Conservation (phyloP, 2,113 vertebrate species). For the Anser cygnoides region DNA sequence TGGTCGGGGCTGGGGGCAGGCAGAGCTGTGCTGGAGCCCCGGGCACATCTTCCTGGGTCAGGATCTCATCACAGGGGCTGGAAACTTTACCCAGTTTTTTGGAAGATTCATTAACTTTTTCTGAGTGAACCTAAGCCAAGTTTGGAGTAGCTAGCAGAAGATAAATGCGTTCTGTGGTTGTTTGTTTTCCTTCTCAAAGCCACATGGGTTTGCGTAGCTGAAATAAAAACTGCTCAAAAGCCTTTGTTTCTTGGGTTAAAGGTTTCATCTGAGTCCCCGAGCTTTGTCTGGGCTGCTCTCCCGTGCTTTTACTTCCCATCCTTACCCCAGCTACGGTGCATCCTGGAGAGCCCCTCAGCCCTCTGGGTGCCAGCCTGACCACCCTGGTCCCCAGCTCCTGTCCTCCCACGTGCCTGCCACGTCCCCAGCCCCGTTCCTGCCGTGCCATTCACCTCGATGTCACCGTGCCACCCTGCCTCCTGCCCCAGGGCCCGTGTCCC, state of each 20-base stretch:
- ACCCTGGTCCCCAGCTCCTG: too few species aligned
- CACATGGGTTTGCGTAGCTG: not conserved
- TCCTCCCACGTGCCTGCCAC: accelerated
- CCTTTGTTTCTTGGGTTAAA: not conserved
- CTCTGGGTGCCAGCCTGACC: too few species aligned
- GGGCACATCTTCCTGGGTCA: not conserved
- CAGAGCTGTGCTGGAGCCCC: not conserved
- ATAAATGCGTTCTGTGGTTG: not conserved
- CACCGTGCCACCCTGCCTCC: not conserved
- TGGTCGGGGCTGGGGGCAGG: not conserved
- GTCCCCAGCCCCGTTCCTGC: not conserved
- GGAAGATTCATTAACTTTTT: not conserved
- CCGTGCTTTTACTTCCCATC: not conserved
- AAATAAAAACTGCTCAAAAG: not conserved
- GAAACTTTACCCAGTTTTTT: not conserved
- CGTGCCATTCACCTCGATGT: accelerated
- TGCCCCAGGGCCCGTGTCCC: accelerated
- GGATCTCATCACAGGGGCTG: not conserved
- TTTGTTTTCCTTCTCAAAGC: not conserved
- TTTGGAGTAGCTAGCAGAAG: not conserved
- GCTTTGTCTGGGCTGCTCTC: not conserved
- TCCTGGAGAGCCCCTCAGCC: too few species aligned
- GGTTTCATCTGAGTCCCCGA: accelerated
- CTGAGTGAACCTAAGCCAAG: not conserved
- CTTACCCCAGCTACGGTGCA: not conserved